Conservation (phyloP, 2,797 vertebrate species). For the Lateolabrax maculatus region DNA sequence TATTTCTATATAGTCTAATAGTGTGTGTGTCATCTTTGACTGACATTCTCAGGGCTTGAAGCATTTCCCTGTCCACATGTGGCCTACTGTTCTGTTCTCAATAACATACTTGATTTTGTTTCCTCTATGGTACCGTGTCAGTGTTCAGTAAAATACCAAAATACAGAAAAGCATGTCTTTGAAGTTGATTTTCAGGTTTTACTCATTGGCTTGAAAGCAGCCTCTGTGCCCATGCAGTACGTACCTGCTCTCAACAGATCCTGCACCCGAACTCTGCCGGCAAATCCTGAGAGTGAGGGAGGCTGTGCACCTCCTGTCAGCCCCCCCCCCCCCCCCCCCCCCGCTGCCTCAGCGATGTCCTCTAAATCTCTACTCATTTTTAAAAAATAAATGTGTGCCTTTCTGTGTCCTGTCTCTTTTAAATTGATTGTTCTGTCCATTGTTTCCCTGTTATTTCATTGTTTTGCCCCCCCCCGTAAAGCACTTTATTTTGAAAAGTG, state of each 20-base stretch:
- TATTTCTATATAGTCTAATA: background rate
- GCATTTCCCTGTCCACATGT: background rate
- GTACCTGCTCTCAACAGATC: slow-evolving; percentile 5
- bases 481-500: background rate
- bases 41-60: background rate
- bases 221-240: background rate
- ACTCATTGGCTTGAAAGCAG: background rate
- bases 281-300: background rate
- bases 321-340: background rate
- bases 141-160: background rate
- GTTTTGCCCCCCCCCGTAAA: no score
- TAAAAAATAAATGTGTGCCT: background rate
- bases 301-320: background rate
- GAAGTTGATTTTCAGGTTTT: background rate
- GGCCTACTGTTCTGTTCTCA: background rate
- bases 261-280: background rate
- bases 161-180: background rate
- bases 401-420: background rate
- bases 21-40: background rate
- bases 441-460: background rate
- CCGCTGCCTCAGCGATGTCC: background rate
- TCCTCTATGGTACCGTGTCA: background rate
- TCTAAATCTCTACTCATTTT: background rate
- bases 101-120: background rate
- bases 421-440: no score